phyloP scores from a whole-genome alignment of 2,888 invertebrate genomes.

The Masnerella sp. region DNA sequence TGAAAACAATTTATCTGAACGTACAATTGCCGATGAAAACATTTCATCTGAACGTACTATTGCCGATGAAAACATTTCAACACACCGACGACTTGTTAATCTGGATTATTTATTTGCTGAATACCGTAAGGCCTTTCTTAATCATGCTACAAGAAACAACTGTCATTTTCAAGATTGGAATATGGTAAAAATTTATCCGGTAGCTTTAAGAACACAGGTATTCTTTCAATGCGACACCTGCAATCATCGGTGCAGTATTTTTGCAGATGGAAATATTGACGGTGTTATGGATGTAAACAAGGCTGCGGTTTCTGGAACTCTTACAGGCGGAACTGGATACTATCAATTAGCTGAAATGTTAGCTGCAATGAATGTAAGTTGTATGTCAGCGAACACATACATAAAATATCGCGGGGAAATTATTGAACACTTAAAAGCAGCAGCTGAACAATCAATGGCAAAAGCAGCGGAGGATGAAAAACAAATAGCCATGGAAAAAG shows the following conservation, averaged over 20 bases:
- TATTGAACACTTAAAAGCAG: neutral
- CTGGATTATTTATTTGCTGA: neutral
- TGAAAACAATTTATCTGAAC: neutral
- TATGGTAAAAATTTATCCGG: neutral
- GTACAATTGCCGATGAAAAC: neutral
- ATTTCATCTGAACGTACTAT: neutral
- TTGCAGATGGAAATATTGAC: slow-evolving; percentile 1
- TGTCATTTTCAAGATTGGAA: slow-evolving; percentile 16
- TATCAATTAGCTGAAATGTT: slow-evolving; percentile 38
- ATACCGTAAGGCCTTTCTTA: neutral
- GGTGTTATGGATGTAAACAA: slow-evolving; percentile 7
- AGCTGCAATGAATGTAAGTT: slow-evolving; percentile 34
- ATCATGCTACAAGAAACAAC: neutral
- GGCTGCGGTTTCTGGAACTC: neutral
- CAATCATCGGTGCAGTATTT: slow-evolving; percentile 5
- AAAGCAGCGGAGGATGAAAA: slow-evolving; percentile 35
- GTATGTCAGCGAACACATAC: slow-evolving; percentile 36
- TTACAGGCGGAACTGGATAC: slow-evolving; percentile 18
- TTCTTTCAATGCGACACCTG: slow-evolving; percentile 1
- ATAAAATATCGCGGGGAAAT: slow-evolving; percentile 1
- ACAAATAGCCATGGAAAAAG: slow-evolving; percentile 33
- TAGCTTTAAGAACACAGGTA: slow-evolving; percentile 1
- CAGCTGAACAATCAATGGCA: slow-evolving; percentile 26
- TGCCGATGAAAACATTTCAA: neutral
- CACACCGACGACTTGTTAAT: neutral